A percentile compares a stretch with the other conserved stretches of the same genome.
phyloP scores from a whole-genome alignment of 2,113 vertebrate genomes.

The Austrofundulus limnaeus region DNA sequence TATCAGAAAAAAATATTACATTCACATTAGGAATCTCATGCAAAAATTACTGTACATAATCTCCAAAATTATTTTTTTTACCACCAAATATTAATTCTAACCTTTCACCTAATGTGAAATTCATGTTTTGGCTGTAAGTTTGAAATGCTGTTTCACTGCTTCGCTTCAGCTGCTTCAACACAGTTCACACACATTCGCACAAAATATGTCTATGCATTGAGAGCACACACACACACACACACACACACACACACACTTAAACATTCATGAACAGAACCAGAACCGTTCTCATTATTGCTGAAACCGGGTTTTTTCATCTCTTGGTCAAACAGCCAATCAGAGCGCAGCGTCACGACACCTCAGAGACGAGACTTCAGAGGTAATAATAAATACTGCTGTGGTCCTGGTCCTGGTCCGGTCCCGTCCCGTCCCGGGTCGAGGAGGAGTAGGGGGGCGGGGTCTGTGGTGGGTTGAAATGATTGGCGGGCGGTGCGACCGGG shows the following conservation, averaged over 20 bases:
- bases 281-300: constrained; percentile 69
- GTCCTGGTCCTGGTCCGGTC: constrained; percentile 3
- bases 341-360: constrained; percentile 43
- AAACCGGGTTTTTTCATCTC: constrained; percentile 31
- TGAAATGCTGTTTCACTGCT: too few species aligned
- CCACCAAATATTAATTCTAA: too few species aligned
- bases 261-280: constrained; percentile 67
- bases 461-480: constrained; percentile 13
- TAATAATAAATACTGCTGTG: constrained; percentile 76
- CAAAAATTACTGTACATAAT: too few species aligned
- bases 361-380: constrained; percentile 47
- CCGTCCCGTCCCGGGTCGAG: background rate
- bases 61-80: too few species aligned
- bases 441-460: constrained; percentile 5
- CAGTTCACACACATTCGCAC: too few species aligned
- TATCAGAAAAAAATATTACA: too few species aligned
- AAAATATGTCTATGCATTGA: too few species aligned
- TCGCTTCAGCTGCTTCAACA: too few species aligned
- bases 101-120: too few species aligned
- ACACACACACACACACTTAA: constrained; percentile 27
- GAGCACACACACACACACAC: background rate
- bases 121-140: too few species aligned
- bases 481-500: constrained; percentile 2
- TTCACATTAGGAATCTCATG: too few species aligned
- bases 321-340: constrained; percentile 66